Conservation (phyloP, 1,140 invertebrate genomes). For the Cyclina sinensis region DNA sequence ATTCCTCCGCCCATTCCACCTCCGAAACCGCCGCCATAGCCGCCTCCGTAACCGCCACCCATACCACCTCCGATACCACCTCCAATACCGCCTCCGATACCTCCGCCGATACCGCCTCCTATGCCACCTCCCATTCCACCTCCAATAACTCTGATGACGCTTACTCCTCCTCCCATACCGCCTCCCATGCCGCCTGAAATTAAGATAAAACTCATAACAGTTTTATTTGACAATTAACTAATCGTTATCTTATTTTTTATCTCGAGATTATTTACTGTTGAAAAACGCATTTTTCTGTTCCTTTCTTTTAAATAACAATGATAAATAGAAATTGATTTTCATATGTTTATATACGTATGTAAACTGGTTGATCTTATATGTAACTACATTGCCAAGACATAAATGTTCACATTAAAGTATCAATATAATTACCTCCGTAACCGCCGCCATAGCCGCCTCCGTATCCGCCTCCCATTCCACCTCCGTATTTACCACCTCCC, state of each 20-base stretch:
- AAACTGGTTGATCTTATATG: no score
- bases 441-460: not conserved
- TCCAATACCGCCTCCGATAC: not conserved
- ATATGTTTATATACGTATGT: no score
- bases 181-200: not conserved
- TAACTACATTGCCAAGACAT: no score
- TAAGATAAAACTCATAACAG: no score
- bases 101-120: not conserved
- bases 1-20: constrained; percentile 1
- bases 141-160: not conserved
- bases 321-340: no score
- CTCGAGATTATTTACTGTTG: no score
- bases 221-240: no score
- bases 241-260: no score
- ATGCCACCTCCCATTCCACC: not conserved
- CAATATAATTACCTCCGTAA: no score
- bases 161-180: constrained; percentile 11
- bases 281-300: no score
- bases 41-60: not conserved
- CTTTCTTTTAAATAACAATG: no score
- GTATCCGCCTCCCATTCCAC: not conserved
- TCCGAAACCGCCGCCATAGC: not conserved
- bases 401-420: no score
- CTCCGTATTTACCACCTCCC: not conserved
- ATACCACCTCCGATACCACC: not conserved